These are phyloP conservation scores for Heliconius aoede DNA, from an alignment of 2,888 invertebrate species.

Conservation along the genomic window DNA sequence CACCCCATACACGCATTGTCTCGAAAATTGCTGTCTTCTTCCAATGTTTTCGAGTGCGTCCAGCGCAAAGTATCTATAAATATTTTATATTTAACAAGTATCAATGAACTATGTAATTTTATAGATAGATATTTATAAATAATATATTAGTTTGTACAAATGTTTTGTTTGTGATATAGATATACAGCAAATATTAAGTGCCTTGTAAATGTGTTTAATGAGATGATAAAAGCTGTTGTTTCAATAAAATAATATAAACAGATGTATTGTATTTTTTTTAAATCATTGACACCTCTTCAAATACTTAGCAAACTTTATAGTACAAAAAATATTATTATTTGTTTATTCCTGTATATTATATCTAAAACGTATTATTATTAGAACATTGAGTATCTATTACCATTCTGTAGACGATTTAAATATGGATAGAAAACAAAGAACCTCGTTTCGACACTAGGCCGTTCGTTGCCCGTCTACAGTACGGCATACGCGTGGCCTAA, in stretches of 20 bases:
- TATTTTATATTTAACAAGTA: slow-evolving; percentile 20
- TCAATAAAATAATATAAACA: slow-evolving; percentile 64
- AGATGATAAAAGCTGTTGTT: slow-evolving; percentile 65
- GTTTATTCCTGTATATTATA: too few relatives aligned
- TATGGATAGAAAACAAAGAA: too few relatives aligned
- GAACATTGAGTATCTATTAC: too few relatives aligned
- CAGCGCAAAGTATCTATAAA: slow-evolving; percentile 16
- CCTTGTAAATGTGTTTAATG: slow-evolving; percentile 56
- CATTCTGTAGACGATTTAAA: too few relatives aligned
- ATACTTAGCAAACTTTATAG: too few relatives aligned
- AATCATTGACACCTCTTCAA: neutral
- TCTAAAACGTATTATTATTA: too few relatives aligned
- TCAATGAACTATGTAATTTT: slow-evolving; percentile 8
- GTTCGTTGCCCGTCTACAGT: too few relatives aligned
- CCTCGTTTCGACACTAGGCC: too few relatives aligned
- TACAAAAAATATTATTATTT: too few relatives aligned
- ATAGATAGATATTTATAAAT: slow-evolving; percentile 20
- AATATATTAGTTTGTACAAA: slow-evolving; percentile 36
- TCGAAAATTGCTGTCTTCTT: neutral
- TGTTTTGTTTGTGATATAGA: slow-evolving; percentile 77
- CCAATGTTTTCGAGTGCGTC: slow-evolving; percentile 19
- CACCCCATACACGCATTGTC: neutral
- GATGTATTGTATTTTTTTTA: slow-evolving; percentile 41
- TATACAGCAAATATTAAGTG: slow-evolving; percentile 69
- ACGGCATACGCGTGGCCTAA: too few relatives aligned